A percentile compares a stretch with the other conserved stretches of the same genome.
phyloP scores from a whole-genome alignment of 2,113 vertebrate genomes.

The Manacus vitellinus region DNA sequence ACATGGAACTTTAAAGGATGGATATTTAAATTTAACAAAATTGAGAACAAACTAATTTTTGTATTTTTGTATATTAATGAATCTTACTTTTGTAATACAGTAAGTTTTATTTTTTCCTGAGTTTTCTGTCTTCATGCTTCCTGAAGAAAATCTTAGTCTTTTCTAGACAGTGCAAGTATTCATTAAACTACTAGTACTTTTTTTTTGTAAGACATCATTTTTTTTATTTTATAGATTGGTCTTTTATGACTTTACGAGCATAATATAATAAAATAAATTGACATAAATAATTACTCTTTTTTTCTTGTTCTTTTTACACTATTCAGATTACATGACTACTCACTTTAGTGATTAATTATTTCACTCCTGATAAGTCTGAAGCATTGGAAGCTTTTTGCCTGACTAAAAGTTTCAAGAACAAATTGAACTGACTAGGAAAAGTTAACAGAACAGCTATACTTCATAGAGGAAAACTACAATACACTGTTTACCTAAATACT shows the following conservation, averaged over 20 bases:
- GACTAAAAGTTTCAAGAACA: neutral
- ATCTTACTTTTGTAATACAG: neutral
- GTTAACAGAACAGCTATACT: neutral
- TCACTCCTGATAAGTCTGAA: neutral
- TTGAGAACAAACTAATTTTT: neutral
- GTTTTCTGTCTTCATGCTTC: neutral
- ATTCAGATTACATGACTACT: neutral
- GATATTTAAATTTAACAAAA: neutral
- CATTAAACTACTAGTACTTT: neutral
- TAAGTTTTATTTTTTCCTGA: neutral
- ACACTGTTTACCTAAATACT: neutral
- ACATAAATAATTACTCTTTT: neutral
- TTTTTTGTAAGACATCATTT: fast-evolving
- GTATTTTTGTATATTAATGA: neutral
- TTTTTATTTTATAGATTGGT: neutral
- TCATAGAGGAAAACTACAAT: neutral
- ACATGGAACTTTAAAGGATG: neutral
- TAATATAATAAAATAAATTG: neutral
- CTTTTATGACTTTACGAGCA: neutral
- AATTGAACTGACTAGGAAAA: neutral
- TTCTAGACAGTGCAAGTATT: neutral
- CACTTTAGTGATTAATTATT: neutral
- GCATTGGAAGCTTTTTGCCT: neutral
- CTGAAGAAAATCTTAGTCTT: neutral
- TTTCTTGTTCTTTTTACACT: neutral